phyloP scores from a whole-genome alignment of 1,140 invertebrate genomes.

The Rhopalosiphum maidis region DNA sequence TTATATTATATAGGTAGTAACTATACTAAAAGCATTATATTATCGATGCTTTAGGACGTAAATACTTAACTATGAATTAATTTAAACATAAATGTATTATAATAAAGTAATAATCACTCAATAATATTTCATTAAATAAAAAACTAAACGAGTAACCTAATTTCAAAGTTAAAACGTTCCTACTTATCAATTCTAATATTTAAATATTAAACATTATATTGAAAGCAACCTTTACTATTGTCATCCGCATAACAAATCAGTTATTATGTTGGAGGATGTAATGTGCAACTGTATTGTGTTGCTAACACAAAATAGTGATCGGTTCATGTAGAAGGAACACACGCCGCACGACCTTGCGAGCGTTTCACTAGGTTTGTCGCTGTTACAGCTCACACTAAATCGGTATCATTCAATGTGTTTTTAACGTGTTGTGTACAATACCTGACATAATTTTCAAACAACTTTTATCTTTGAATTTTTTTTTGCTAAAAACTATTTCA shows the following conservation, averaged over 20 bases:
- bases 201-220: not conserved
- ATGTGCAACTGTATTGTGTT: not conserved
- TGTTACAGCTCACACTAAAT: not conserved
- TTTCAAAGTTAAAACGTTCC: not conserved
- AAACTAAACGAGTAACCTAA: not conserved
- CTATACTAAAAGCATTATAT: not conserved
- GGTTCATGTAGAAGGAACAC: not conserved
- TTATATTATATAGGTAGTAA: not conserved
- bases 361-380: not conserved
- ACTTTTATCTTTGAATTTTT: not conserved
- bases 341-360: slow-evolving; percentile 10
- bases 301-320: slow-evolving; percentile 6
- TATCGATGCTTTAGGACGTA: not conserved
- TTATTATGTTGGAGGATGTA: not conserved
- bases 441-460: not conserved
- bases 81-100: not conserved
- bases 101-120: not conserved
- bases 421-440: not conserved
- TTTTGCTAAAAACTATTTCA: not conserved
- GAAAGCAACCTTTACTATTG: not conserved
- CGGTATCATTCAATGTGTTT: not conserved
- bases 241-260: not conserved
- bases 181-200: not conserved
- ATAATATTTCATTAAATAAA: not conserved
- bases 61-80: not conserved